A percentile compares a stretch with the other conserved stretches of the same genome.
phyloP scores from a whole-genome alignment of 1,140 invertebrate species.

The Drosophila pruinosa region DNA sequence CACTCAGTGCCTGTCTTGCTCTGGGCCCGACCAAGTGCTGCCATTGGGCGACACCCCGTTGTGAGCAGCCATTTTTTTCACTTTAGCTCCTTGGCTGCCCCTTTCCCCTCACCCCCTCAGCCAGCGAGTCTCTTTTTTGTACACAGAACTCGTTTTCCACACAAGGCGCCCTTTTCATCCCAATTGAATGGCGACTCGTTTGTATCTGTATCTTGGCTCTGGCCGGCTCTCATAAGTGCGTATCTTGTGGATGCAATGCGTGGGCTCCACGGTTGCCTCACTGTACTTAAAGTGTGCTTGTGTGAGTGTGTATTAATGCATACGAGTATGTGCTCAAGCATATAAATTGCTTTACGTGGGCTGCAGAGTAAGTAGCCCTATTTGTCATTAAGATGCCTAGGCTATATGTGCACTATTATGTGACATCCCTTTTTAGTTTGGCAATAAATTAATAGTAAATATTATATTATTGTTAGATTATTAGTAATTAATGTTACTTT shows the following conservation, averaged over 20 bases:
- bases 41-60: conserved; percentile 56
- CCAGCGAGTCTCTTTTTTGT: background rate
- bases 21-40: too few species aligned
- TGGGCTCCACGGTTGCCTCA: conserved; percentile 2
- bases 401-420: too few species aligned
- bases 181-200: conserved; percentile 60
- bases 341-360: background rate
- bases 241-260: conserved; percentile 28
- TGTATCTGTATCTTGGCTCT: conserved; percentile 50
- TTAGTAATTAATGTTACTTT: too few species aligned
- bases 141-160: conserved; percentile 54
- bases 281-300: background rate
- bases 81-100: conserved; percentile 36
- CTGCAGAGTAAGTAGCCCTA: background rate
- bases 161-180: conserved; percentile 54
- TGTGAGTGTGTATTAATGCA: background rate
- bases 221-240: conserved; percentile 37
- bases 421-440: background rate
- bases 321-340: background rate
- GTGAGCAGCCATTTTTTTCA: conserved; percentile 60
- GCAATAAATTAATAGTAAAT: too few species aligned
- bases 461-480: too few species aligned
- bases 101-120: background rate
- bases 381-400: background rate
- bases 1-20: background rate